Base-by-base conservation (phyloP, 2,113 vertebrate species). In the Labeo rohita region DNA sequence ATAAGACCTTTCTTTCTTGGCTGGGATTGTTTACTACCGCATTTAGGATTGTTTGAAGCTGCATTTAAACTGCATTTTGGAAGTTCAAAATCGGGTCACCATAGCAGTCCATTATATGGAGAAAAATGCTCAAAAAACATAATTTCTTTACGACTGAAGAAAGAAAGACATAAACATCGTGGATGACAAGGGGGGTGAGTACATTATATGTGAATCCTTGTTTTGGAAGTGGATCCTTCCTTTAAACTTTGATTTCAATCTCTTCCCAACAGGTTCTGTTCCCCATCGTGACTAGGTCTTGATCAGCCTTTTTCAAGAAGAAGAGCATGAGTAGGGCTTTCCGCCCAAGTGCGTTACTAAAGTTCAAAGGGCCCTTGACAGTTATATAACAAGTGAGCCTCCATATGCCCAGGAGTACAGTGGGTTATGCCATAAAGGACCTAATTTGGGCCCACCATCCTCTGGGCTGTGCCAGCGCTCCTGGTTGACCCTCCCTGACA, bases 311-410 rank as follows among this genome's bases (percentile, higher is more conserved):
- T 89, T 91, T 93, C 91, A 94, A 94, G 89, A 95, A 94, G 90
- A 95, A 94, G 45, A 94, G 88, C 90, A 94, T 94, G 93, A 94
- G 92, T 2, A 92, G 92, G 39, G 92, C 93, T 65, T 94, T 94
- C 88, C 93, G 93, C 0, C 34, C 39, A 72, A 72, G 8, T 18
- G 13, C 4, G 13, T 54, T 23, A 34, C 9, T 39, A 0, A 79
- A 11, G 34, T 79, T 59, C 16, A 59, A 16, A 56, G 76, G 8
- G 28, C 34, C 34, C 10, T 28, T 52, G 76, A 21, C 34, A 74
- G 10, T 74, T 74, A 47, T 72, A 47, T 47, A 23, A 47, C 9
- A 13, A 47, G 43, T 2, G 11, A 23, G 43, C 11, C 10, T 74
- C 72, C 11, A 7, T 12, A 21, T 74, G 72, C n/a, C n/a, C 43